A percentile compares a stretch with the other conserved stretches of the same genome.
Conservation (phyloP, 2,888 invertebrate species). For the Ptychoptera contaminata region DNA sequence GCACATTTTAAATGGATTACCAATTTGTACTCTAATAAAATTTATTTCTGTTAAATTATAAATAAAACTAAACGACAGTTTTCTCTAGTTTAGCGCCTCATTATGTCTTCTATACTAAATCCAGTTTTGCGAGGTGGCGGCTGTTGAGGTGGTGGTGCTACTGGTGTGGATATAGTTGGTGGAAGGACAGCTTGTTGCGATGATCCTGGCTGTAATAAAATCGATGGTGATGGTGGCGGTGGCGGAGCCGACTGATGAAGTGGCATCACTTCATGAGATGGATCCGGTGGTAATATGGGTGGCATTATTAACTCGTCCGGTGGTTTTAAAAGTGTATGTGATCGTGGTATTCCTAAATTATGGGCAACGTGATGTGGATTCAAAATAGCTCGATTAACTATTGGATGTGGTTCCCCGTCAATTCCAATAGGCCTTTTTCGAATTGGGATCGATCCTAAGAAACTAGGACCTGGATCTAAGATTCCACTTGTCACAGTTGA, state of each 20-base stretch:
- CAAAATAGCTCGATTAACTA: conserved; percentile 13
- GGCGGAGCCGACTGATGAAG: conserved; percentile 10
- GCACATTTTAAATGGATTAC: no score
- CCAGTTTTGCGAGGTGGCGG: conserved; percentile 60
- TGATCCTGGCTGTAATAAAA: conserved; percentile 16
- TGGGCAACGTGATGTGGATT: conserved; percentile 8
- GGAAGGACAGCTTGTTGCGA: conserved; percentile 12
- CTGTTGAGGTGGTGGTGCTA: conserved; percentile 28
- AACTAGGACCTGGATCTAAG: conserved; percentile 26
- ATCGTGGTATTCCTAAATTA: conserved; percentile 13
- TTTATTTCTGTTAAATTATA: no score
- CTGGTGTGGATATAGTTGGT: conserved; percentile 5
- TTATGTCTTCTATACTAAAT: conserved; percentile 81
- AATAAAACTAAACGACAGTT: no score
- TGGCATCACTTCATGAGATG: conserved; percentile 11
- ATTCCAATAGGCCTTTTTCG: conserved; percentile 24
- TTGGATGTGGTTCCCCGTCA: conserved; percentile 18
- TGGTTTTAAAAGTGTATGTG: conserved; percentile 14
- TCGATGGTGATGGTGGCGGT: conserved; percentile 5
- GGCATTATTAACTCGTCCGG: conserved; percentile 12
- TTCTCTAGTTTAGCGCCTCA: conserved; percentile 68
- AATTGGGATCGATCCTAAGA: conserved; percentile 28
- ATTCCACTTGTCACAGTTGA: conserved; percentile 27
- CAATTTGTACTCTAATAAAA: no score
- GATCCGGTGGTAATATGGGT: conserved; percentile 11